Evolutionary conservation across 2,888 invertebrate species (phyloP), one percentile per base, ranked within the genome.

Genomic region (Drosophila monieri): DNA sequence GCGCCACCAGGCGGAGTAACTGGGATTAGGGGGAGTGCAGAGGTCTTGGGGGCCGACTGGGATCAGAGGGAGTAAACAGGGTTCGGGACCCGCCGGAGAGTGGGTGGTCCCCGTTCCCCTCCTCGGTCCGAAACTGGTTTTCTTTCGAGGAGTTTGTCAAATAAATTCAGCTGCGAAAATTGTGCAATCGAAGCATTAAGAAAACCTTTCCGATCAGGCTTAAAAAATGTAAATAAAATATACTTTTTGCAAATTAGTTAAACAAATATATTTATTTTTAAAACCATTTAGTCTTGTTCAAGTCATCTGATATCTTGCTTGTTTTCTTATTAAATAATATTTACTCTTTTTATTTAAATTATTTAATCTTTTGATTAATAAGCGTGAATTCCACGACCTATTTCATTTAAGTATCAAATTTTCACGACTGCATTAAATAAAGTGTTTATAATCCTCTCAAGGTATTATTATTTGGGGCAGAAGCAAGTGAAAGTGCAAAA

Each of bases 401-500:
- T 35, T 35, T 35, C 1, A 1, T 12, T 12, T 12, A 35, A n/a
- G 1, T 35, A n/a, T n/a, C n/a, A n/a, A 35, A 35, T 35, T 35
- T 35, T 6, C 6, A 6, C 14, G n/a, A 14, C 12, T n/a, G 27
- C 3, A 9, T 0, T 9, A 32, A 32, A n/a, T 35, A 6, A 35
- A 35, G 35, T 35, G 18, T 4, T 37, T 14, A 14, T 41, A 41
- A 18, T 15, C 41, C 3, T 18, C 15, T 3, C 21, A 23, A 41
- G 14, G 10, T 41, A 41, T 41, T 15, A 10, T 41, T 41, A 41
- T 41, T 41, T 41, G 9, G 41, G 18, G 41, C 41, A 41, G 10
- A 35, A 41, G 41, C 41, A 41, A 41, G 41, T 41, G 88, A 88
- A 88, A 88, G 89, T 89, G 83, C 71, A 77, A 76, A 80, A 67